Conservation (phyloP, 2,797 vertebrate species). For the Typhlichthys subterraneus region DNA sequence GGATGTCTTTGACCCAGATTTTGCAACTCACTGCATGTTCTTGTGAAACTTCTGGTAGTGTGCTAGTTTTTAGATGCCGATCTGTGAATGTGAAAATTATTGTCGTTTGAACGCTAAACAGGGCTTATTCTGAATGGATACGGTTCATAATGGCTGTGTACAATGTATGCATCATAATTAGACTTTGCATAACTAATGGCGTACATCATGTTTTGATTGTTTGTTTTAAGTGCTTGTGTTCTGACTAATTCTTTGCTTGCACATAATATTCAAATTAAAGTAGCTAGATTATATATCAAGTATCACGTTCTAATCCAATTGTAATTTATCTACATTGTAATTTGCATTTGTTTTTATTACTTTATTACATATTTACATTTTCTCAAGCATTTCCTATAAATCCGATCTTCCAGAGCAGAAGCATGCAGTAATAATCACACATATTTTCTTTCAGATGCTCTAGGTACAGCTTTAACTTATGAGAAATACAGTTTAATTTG, state of each 20-base stretch:
- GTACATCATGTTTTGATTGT: conserved; percentile 43
- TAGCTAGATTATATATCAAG: conserved; percentile 37
- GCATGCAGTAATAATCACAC: conserved; percentile 61
- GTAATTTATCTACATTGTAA: conserved; percentile 29
- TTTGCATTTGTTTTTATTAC: conserved; percentile 39
- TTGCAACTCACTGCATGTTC: conserved; percentile 80
- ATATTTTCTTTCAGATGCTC: conserved; percentile 47
- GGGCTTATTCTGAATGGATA: conserved; percentile 62
- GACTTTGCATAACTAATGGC: conserved; percentile 55
- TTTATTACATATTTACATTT: conserved; percentile 30
- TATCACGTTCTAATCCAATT: conserved; percentile 50
- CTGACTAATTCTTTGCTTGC: conserved; percentile 53
- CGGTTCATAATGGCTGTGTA: conserved; percentile 51
- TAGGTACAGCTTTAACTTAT: conserved; percentile 44
- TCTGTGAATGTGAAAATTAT: conserved; percentile 77
- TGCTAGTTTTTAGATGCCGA: conserved; percentile 78
- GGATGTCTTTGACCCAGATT: conserved; percentile 77
- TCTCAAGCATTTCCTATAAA: conserved; percentile 68
- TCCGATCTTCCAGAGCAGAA: conserved; percentile 69
- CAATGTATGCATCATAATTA: conserved; percentile 50
- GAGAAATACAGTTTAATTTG: conserved; percentile 46
- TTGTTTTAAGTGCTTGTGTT: conserved; percentile 64
- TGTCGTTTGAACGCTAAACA: conserved; percentile 69
- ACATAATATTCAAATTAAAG: conserved; percentile 43
- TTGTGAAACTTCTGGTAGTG: conserved; percentile 79